A percentile compares a stretch with the other conserved stretches of the same genome.
Conservation (phyloP, 2,113 vertebrate genomes). For the Salminus brasiliensis region DNA sequence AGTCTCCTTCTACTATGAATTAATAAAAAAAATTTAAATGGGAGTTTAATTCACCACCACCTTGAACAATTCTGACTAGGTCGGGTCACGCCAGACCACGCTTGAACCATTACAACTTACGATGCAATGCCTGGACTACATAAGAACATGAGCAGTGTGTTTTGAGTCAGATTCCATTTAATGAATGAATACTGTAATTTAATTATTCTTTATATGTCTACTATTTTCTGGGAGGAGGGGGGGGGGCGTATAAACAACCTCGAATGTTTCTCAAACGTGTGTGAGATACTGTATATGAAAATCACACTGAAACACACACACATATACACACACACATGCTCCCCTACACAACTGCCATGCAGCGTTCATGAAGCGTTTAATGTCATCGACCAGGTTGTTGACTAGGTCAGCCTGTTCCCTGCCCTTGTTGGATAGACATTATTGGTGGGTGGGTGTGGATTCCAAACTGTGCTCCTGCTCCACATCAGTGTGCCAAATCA, state of each 20-base stretch:
- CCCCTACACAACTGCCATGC: neutral
- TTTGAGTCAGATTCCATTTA: constrained; percentile 9
- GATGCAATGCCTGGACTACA: constrained; percentile 16
- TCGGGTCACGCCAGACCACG: no score
- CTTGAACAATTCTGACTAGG: no score
- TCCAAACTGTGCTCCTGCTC: neutral
- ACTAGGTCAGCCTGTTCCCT: constrained; percentile 30
- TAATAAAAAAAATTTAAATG: no score
- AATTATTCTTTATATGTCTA: neutral
- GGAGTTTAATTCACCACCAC: no score
- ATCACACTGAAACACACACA: no score
- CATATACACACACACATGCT: neutral
- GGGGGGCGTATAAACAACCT: neutral
- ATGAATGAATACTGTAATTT: neutral
- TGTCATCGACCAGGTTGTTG: constrained; percentile 11
- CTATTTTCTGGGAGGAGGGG: neutral
- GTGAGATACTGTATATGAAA: neutral
- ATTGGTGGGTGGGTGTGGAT: constrained; percentile 16
- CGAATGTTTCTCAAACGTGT: neutral
- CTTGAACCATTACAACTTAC: neutral
- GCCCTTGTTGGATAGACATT: constrained; percentile 13
- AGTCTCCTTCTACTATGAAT: no score
- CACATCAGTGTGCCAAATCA: constrained; percentile 40
- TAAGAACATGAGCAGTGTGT: neutral
- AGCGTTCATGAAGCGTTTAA: constrained; percentile 12